Base-by-base conservation (phyloP, 2,113 vertebrate genomes). In the human region DNA sequence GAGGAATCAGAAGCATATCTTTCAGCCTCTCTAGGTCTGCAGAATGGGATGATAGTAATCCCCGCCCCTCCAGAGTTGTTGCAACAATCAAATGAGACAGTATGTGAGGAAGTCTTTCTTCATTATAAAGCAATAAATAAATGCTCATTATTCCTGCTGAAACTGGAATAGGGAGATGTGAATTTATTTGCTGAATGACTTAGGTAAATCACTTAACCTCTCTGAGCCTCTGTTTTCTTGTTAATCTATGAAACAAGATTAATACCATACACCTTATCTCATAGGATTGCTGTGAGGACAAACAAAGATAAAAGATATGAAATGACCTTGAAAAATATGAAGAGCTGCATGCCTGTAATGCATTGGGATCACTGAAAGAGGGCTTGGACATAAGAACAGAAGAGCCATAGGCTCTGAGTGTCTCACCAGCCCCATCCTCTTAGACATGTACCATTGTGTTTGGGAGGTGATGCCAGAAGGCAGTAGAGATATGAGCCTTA, bases 151-250 rank as follows among this genome's bases (percentile, higher is more conserved):
- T 93, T 97, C 79, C 70, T 64, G 43, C 30, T 72, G 45, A 72
- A 57, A 52, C 17, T 43, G 27, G 43, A 70, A 52, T 38, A n/a
- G 18, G 9, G 57, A 73, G 81, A 11, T 17, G 23, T 23, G 90
- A 27, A 84, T 90, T 81, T 87, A 66, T 45, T 92, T 98, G 88
- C 45, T 96, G 84, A 87, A 48, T 59, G 89, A 66, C 88, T 90
- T 12, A 12, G 72, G 66, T 35, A 82, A 82, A 70, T 82, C 80
- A 50, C 40, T 90, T 92, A 88, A 88, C 87, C 25, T 78, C 83
- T 84, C 86, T 25, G 43, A 81, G 59, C 10, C 70, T 81, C 59
- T 43, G 22, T 92, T 84, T 81, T 30, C 70, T 92, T 90, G 66
- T 30, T 50, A 85, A 79, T 91, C 76, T 89, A n/a, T 75, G 38